Evolutionary conservation across 2,113 vertebrate genomes (phyloP).

Genomic region (Cavia aperea): DNA sequence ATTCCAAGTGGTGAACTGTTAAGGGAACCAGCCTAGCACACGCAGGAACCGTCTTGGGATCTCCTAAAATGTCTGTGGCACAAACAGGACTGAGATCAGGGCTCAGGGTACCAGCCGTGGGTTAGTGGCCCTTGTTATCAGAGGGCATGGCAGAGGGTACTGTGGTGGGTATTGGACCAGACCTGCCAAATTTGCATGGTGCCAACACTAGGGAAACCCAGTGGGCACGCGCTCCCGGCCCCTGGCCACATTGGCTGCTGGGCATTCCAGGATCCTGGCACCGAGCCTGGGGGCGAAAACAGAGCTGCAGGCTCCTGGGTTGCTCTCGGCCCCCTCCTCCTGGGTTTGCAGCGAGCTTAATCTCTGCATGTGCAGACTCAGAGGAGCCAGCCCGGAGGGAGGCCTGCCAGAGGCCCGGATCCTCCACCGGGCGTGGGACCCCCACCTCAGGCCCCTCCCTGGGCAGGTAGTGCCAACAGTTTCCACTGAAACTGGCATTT

Average conservation of each 20-base stretch:
- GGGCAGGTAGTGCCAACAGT: neutral
- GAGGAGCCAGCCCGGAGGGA: conserved; percentile 65
- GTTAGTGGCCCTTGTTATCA: neutral
- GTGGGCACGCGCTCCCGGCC: neutral
- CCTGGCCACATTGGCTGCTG: neutral
- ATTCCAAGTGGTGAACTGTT: neutral
- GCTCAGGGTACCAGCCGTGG: neutral
- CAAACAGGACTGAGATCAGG: neutral
- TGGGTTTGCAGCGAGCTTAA: conserved; percentile 55
- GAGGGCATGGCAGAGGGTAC: neutral
- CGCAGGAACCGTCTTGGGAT: neutral
- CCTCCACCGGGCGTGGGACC: neutral
- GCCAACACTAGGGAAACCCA: conserved; percentile 9
- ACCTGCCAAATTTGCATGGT: neutral
- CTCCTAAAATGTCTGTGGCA: neutral
- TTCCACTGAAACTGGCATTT: neutral
- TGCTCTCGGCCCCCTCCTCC: conserved; percentile 29
- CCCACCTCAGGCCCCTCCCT: neutral
- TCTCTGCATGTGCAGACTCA: conserved; percentile 65
- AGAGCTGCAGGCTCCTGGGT: conserved; percentile 40
- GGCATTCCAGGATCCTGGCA: conserved; percentile 52
- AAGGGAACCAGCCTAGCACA: neutral
- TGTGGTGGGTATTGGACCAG: neutral
- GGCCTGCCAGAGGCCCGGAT: conserved; percentile 39
- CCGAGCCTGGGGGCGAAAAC: conserved; percentile 26